Base-by-base conservation (phyloP, 2,797 vertebrate genomes). In the Dendrocincla fuliginosa region DNA sequence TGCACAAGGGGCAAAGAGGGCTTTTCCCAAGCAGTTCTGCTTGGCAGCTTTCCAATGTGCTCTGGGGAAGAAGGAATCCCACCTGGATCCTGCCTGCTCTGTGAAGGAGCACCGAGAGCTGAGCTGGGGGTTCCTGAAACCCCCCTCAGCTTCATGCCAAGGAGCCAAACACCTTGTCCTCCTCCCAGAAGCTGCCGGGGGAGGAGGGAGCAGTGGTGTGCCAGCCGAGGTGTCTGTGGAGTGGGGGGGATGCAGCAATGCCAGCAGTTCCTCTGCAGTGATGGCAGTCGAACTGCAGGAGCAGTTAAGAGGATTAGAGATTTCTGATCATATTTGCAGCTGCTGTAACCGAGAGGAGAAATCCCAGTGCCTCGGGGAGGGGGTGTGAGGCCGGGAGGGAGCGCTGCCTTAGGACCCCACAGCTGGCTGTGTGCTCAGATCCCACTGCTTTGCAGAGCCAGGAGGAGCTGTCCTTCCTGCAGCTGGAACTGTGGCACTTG, bases 221-320 rank as follows among this genome's bases (percentile, higher is more conserved):
- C 78, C 64, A 85, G 70, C 94, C 0, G 2, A 63, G 50, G 47
- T 41, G 76, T 46, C 11, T 1, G 30, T 47, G 75, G 46, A 74
- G 65, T 9, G 4, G 68, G 49, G 92, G 84, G 92, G 90, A 67
- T 7, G 68, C 71, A 89, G 82, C 6, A 92, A 61, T n/a, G 59
- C 4, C 6, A 0, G 91, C 84, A 1, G 30, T 77, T 77, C 84
- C 94, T 95, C 94, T 83, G 92, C 80, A 35, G 91, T 0, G 0
- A 78, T 30, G 1, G 1, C 35, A 92, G 80, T 52, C 67, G 14
- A 67, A 84, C 93, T 90, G 93, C 90, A 95, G 95, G 18, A 95
- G 93, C 67, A 59, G 70, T 76, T 96, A 92, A 95, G 95, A 95
- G 93, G 94, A 97, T 94, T 94, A 95, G 94, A 44, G 88, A 84